Evolutionary conservation across 1,140 invertebrate genomes (phyloP).

Genomic region (Bombus consobrinus): DNA sequence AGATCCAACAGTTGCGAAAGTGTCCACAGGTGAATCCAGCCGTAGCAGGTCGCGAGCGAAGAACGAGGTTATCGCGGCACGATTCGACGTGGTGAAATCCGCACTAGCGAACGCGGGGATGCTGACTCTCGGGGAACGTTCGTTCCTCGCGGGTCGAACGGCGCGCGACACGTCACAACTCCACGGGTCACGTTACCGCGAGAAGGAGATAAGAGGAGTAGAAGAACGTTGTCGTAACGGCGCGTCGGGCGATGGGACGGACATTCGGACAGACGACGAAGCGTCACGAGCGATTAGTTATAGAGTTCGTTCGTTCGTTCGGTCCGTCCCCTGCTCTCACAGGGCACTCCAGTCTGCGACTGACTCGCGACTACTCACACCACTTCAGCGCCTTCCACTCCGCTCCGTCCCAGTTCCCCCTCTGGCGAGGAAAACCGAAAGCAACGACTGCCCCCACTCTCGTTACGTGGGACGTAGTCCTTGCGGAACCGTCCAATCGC

Average conservation of each 20-base stretch:
- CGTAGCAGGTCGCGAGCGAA: background rate
- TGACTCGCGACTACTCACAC: conserved; percentile 82
- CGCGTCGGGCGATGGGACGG: conserved; percentile 48
- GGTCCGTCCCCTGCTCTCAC: conserved; percentile 82
- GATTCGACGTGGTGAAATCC: background rate
- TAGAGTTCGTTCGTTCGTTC: conserved; percentile 70
- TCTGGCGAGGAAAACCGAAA: conserved; percentile 78
- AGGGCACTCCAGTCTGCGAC: conserved; percentile 83
- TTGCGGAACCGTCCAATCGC: conserved; percentile 54
- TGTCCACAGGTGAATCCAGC: background rate
- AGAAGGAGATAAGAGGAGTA: conserved; percentile 19
- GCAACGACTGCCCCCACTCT: conserved; percentile 67
- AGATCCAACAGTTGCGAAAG: background rate
- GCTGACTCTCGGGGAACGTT: background rate
- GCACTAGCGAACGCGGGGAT: conserved; percentile 1
- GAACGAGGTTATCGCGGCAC: background rate
- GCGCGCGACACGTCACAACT: conserved; percentile 10
- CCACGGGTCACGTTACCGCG: conserved; percentile 1
- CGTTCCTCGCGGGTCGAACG: background rate
- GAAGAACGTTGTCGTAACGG: background rate
- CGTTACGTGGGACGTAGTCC: conserved; percentile 29
- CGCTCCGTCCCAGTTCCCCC: conserved; percentile 74
- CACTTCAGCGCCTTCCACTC: conserved; percentile 78
- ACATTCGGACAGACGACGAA: conserved; percentile 63
- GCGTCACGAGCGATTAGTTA: conserved; percentile 65